Evolutionary conservation across 1,140 invertebrate genomes (phyloP).

Genomic region (Aphis craccivora): DNA sequence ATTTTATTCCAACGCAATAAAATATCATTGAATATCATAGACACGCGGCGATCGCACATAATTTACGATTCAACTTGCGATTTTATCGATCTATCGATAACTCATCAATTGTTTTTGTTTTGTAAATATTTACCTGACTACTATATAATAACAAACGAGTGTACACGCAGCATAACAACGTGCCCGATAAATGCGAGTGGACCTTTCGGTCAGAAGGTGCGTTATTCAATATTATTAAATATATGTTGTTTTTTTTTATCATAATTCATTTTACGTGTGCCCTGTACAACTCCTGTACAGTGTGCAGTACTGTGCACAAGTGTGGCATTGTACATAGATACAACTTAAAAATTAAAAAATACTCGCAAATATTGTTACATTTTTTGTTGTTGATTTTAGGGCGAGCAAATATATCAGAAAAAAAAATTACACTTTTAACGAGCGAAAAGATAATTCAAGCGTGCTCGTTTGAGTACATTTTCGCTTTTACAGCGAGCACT

Average conservation of each 20-base stretch:
- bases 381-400: neutral
- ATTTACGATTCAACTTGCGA: neutral
- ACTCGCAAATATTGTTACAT: neutral
- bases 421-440: neutral
- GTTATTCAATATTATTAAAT: neutral
- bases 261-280: neutral
- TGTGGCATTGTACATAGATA: neutral
- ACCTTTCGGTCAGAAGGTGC: neutral
- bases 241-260: neutral
- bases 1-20: neutral
- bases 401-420: neutral
- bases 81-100: neutral
- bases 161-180: neutral
- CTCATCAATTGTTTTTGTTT: neutral
- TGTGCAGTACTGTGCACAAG: no score
- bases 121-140: neutral
- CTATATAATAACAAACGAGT: neutral
- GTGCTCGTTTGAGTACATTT: neutral
- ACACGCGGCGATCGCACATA: neutral
- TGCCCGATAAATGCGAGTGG: neutral
- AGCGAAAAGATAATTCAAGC: neutral
- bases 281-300: no score
- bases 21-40: neutral
- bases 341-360: constrained; percentile 5
- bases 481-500: neutral